phyloP scores from a whole-genome alignment of 2,797 vertebrate species.

The Lutjanus argentimaculatus region DNA sequence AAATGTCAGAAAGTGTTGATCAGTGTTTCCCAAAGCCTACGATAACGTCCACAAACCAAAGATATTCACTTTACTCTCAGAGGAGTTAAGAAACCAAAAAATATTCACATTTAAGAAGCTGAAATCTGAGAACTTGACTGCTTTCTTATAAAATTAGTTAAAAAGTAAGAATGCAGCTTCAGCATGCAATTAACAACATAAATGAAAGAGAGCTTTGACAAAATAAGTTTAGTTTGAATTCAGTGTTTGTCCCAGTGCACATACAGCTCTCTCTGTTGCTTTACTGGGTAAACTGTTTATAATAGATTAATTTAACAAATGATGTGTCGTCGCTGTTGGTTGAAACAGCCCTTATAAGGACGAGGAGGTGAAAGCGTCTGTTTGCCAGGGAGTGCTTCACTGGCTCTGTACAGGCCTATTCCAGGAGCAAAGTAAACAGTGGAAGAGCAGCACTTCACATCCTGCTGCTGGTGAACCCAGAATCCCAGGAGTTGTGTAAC shows the following conservation, averaged over 20 bases:
- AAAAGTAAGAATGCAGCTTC: background rate
- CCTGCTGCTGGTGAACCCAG: background rate
- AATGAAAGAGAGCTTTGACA: background rate
- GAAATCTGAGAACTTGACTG: no score
- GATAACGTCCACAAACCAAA: no score
- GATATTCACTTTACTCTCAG: no score
- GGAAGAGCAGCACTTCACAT: background rate
- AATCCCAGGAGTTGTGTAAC: constrained; percentile 26
- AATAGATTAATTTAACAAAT: background rate
- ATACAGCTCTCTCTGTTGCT: background rate
- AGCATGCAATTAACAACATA: no score
- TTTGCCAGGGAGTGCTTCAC: constrained; percentile 25
- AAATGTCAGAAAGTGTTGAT: no score
- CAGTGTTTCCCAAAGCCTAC: no score
- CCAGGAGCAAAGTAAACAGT: constrained; percentile 44
- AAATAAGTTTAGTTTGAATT: background rate
- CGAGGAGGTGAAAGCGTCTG: background rate
- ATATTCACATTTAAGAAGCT: no score
- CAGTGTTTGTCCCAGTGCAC: background rate
- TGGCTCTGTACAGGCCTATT: constrained; percentile 28
- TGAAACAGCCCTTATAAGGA: background rate
- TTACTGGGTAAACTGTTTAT: no score
- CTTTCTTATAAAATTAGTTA: no score
- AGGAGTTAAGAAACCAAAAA: no score
- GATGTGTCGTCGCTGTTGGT: background rate